A percentile compares a stretch with the other conserved stretches of the same genome.
Evolutionary conservation across 2,113 vertebrate genomes (phyloP).

Genomic region (Hassar affinis): DNA sequence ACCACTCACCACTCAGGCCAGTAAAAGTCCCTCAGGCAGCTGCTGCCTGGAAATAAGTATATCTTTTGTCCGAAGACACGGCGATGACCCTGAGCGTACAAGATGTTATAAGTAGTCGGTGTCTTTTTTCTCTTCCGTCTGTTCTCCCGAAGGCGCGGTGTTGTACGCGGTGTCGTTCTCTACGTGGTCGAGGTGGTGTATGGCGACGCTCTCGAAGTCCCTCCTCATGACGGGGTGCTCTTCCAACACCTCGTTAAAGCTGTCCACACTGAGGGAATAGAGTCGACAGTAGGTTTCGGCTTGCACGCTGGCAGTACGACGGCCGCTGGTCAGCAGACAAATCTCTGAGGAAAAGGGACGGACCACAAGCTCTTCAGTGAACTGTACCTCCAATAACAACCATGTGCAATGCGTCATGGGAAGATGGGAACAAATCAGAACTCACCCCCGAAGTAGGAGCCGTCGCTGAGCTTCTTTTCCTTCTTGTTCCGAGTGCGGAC

Average conservation of each 20-base stretch:
- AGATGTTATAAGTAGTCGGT: neutral
- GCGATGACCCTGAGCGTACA: neutral
- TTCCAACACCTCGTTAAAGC: slow-evolving; percentile 76
- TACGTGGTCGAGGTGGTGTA: slow-evolving; percentile 67
- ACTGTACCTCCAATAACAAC: no score
- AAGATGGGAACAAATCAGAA: neutral
- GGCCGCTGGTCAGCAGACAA: slow-evolving; percentile 73
- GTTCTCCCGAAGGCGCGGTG: neutral
- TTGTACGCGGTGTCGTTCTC: slow-evolving; percentile 23
- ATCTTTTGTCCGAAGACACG: no score
- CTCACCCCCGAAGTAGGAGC: slow-evolving; percentile 95
- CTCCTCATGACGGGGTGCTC: slow-evolving; percentile 76
- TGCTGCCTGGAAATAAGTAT: neutral
- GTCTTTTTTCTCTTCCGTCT: slow-evolving; percentile 8
- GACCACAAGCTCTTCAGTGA: neutral
- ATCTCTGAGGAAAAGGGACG: slow-evolving; percentile 65
- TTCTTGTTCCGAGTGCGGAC: slow-evolving; percentile 87
- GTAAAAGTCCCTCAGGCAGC: neutral
- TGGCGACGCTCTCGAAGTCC: slow-evolving; percentile 73
- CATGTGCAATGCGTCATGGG: neutral
- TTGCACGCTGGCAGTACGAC: slow-evolving; percentile 72
- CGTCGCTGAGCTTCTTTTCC: slow-evolving; percentile 87
- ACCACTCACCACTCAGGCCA: neutral
- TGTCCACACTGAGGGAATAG: slow-evolving; percentile 75
- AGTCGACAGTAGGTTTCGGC: slow-evolving; percentile 77